Base-by-base conservation (phyloP, 2,888 invertebrate genomes). In the Helleia helle region DNA sequence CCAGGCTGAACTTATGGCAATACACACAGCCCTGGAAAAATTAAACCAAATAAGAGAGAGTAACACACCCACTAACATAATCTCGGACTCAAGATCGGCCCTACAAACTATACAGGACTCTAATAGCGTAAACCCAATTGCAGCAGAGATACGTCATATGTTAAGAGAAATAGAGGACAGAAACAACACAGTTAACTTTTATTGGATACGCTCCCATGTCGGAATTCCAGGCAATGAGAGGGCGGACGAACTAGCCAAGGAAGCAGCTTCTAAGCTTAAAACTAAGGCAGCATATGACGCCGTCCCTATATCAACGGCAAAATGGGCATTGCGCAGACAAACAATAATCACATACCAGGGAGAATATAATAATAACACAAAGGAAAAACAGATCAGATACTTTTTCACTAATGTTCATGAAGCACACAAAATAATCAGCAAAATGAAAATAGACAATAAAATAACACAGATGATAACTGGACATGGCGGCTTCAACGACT, bases 1-100 rank as follows among this genome's bases (percentile, higher is more conserved):
- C 13, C 45, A 42, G 8, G 42, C 42, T 3, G 42, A 45, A 9
- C 15, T 45, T n/a, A n/a, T 38, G 2, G 45, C 40, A 0, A 9
- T 46, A 1, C 3, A 7, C 1, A n/a, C 25, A n/a, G 42, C 38
- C 1, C 8, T 25, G 1, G 13, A 17, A 18, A 1, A 17, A 1
- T 9, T 2, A 1, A 24, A 17, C 3, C 36, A 17, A 1, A n/a
- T 1, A 7, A 26, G 3, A 1, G 3, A 18, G 6, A 4, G 7
- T n/a, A n/a, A n/a, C n/a, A n/a, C n/a, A n/a, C n/a, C 1, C 11
- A 18, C 8, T 8, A n/a, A 11, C 1, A 28, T 43, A 3, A 8
- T 22, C 3, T 37, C 37, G 14, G 40, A 44, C 28, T 40, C 43
- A 2, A 24, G 37, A 8, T 22, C 31, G 1, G 43, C 43, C 4